Evolutionary conservation across 2,797 vertebrate species (phyloP).

Genomic region (Momotus momota): DNA sequence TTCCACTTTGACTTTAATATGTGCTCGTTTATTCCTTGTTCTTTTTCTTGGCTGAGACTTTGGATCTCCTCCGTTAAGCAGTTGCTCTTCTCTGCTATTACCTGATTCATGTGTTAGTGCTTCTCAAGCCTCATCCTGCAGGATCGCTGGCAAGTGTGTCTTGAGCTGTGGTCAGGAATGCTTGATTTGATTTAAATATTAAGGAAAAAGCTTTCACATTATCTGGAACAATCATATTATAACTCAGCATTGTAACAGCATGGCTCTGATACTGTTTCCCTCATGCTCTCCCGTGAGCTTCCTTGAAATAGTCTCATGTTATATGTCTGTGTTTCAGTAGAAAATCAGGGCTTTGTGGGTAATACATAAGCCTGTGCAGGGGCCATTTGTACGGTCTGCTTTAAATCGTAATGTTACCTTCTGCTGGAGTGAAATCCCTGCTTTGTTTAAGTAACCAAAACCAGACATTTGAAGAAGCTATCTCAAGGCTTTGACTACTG

Average conservation of each 20-base stretch:
- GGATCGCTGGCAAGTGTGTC: neutral
- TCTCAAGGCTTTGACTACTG: neutral
- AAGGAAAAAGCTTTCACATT: neutral
- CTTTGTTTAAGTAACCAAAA: neutral
- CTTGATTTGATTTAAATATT: neutral
- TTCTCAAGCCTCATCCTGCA: neutral
- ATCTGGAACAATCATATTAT: neutral
- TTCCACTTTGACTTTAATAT: neutral
- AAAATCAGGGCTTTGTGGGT: neutral
- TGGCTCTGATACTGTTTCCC: neutral
- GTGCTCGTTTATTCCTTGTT: neutral
- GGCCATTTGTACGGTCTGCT: neutral
- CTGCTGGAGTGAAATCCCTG: neutral
- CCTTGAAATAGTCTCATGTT: neutral
- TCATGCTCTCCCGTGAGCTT: accelerated
- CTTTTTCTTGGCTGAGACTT: neutral
- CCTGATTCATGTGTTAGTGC: neutral
- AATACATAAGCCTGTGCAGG: neutral
- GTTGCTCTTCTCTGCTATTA: neutral
- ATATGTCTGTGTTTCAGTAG: accelerated
- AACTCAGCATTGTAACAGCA: neutral
- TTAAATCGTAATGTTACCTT: accelerated
- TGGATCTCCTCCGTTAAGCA: neutral
- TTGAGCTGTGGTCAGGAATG: neutral
- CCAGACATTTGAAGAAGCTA: neutral